Base-by-base conservation (phyloP, 2,888 invertebrate genomes). In the Dasysyrphus tricinctus region DNA sequence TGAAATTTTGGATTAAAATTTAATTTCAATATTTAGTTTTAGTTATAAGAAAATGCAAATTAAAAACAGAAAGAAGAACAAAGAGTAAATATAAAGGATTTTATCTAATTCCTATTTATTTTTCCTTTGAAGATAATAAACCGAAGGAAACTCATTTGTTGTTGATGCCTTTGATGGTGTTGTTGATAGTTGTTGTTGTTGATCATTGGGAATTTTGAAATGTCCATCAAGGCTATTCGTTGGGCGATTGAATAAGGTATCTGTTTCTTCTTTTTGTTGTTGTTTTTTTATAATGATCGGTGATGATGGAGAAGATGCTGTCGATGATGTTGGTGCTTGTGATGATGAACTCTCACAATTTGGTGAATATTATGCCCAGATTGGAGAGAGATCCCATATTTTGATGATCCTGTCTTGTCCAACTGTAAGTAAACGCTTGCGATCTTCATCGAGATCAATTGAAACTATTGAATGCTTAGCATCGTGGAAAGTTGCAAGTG, bases 331-430 rank as follows among this genome's bases (percentile, higher is more conserved):
- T 79, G 78, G 78, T 63, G 74, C 57, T 82, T 75, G 82, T 75
- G 86, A 82, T 56, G 78, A 67, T 67, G 65, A 72, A 82, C 78
- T 86, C 86, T 82, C 86, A 63, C 78, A 74, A 16, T 82, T 86
- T 7, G 82, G 75, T 85, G 72, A 84, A 86, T 89, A 90, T 90
- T 90, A 90, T 88, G 90, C 90, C 93, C 93, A 93, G 89, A 96
- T 93, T 65, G 96, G 95, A 75, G 96, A 94, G 84, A 97, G 94
- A 92, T 97, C 97, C 97, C 97, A 97, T 89, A 97, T 94, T 93
- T 99, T 99, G 91, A 99, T 97, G 89, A 98, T 94, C 89, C 98
- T 95, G 93, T 99, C 99, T 92, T 97, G 97, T 32, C 99, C 99
- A 54, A 98, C 97, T 4, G 99, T 98, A 86, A 98, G 94, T 91